Percentiles rank a stretch among this genome's conserved stretches.
Evolutionary conservation across 2,888 invertebrate species (phyloP).

Genomic region (Folsomia candida): DNA sequence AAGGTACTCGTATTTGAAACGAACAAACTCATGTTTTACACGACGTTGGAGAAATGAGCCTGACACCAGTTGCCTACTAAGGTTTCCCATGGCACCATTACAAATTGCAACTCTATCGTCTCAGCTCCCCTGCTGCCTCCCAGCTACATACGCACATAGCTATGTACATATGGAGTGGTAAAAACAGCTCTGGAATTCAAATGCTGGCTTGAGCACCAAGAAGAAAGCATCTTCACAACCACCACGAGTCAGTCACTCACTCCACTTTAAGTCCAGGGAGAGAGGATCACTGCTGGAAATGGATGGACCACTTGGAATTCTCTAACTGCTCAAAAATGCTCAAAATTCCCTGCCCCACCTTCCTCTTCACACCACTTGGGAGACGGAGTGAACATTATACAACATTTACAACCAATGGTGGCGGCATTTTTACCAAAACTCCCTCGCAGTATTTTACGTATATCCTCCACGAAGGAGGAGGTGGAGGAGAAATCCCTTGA

Average conservation of each 20-base stretch:
- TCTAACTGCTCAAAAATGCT: conserved; percentile 5
- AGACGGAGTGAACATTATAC: too few relatives aligned
- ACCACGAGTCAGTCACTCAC: too few relatives aligned
- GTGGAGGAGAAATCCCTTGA: too few relatives aligned
- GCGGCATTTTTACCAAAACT: too few relatives aligned
- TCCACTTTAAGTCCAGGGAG: not conserved
- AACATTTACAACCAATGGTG: too few relatives aligned
- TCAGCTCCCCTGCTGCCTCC: conserved; percentile 4
- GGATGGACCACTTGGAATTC: conserved; percentile 5
- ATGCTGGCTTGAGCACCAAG: not conserved
- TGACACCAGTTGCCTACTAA: conserved; percentile 50
- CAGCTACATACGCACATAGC: not conserved
- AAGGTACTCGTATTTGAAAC: not conserved
- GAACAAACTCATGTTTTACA: conserved; percentile 31
- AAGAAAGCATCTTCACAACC: not conserved
- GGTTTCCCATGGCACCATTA: conserved; percentile 34
- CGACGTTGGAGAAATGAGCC: conserved; percentile 45
- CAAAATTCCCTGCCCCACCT: not conserved
- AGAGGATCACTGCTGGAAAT: not conserved
- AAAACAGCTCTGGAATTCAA: not conserved
- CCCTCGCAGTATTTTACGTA: too few relatives aligned
- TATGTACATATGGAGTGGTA: not conserved
- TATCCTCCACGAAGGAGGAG: too few relatives aligned
- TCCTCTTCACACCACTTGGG: too few relatives aligned
- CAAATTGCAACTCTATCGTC: conserved; percentile 29